Evolutionary conservation across 2,888 invertebrate genomes (phyloP).

Genomic region (Oligia fasciuncula): DNA sequence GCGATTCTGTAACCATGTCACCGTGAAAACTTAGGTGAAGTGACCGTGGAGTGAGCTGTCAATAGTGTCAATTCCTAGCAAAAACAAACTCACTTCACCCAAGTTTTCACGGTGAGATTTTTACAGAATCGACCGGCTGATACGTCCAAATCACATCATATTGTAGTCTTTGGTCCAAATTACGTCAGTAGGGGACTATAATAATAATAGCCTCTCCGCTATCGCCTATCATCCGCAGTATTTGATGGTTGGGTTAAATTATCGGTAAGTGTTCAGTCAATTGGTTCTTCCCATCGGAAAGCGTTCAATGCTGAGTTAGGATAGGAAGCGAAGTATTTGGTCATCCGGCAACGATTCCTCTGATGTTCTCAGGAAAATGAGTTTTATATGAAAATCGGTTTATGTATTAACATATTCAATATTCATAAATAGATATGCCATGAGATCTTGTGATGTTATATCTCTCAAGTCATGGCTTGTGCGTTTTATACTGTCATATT

Average conservation of each 20-base stretch:
- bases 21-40: too few relatives aligned
- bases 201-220: conserved; percentile 15
- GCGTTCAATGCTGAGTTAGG: conserved; percentile 28
- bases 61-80: too few relatives aligned
- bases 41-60: too few relatives aligned
- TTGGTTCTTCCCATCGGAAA: conserved; percentile 53
- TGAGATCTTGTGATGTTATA: neutral
- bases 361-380: conserved; percentile 3
- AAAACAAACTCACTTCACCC: too few relatives aligned
- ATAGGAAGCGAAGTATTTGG: conserved; percentile 50
- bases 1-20: too few relatives aligned
- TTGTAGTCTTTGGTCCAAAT: too few relatives aligned
- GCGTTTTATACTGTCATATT: neutral
- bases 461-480: neutral
- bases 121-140: too few relatives aligned
- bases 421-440: neutral
- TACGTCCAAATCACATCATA: conserved; percentile 39
- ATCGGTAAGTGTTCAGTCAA: conserved; percentile 51
- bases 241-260: conserved; percentile 50
- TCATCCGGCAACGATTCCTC: conserved; percentile 39
- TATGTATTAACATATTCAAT: conserved; percentile 3
- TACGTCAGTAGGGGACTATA: conserved; percentile 36
- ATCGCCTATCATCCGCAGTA: conserved; percentile 11
- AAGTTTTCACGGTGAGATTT: too few relatives aligned
- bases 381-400: conserved; percentile 4